These are phyloP conservation scores for Odontesthes bonariensis DNA, from an alignment of 2,113 vertebrate species.

Conservation along the genomic window DNA sequence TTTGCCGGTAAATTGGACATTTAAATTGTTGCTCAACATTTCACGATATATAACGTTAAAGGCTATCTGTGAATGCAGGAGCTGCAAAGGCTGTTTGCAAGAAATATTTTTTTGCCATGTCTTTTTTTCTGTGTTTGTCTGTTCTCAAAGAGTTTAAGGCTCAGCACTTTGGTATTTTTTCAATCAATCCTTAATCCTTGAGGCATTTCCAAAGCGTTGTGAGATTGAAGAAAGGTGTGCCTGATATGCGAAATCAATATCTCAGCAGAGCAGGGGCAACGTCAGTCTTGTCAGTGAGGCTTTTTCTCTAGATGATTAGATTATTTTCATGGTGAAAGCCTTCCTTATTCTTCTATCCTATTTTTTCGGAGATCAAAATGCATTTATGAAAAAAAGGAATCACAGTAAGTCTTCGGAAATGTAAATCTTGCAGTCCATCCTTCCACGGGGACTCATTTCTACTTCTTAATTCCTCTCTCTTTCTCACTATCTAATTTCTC, in stretches of 20 bases:
- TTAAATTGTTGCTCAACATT: slow-evolving; percentile 23
- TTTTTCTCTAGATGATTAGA: slow-evolving; percentile 30
- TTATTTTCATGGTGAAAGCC: slow-evolving; percentile 25
- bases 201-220: slow-evolving; percentile 17
- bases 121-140: slow-evolving; percentile 4
- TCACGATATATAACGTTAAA: background rate
- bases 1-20: slow-evolving; percentile 8
- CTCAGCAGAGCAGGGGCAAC: slow-evolving; percentile 27
- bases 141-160: background rate
- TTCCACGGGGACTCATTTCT: background rate
- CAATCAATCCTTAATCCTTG: slow-evolving; percentile 25
- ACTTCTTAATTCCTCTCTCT: background rate
- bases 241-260: slow-evolving; percentile 55
- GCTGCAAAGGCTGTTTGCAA: background rate
- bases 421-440: background rate
- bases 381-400: background rate
- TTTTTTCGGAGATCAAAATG: slow-evolving; percentile 10
- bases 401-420: background rate
- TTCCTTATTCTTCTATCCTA: slow-evolving; percentile 3
- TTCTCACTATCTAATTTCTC: background rate
- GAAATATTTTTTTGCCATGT: background rate
- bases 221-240: slow-evolving; percentile 8
- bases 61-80: background rate
- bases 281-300: slow-evolving; percentile 12
- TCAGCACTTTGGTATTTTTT: slow-evolving; percentile 7